Conservation (phyloP, 2,888 invertebrate species). For the Drosophila multiciliata region DNA sequence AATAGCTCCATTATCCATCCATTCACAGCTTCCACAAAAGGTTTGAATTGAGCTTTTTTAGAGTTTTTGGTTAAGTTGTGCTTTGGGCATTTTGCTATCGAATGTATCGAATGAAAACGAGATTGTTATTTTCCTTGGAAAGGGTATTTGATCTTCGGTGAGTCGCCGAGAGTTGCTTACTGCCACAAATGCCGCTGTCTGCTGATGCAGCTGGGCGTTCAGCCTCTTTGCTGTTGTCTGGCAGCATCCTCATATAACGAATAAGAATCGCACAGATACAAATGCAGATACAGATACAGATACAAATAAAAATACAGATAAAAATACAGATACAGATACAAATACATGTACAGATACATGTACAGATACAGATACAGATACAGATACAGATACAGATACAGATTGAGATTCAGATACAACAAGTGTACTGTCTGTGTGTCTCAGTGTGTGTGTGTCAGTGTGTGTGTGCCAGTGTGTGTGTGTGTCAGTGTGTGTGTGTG, state of each 20-base stretch:
- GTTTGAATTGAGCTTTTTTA: neutral
- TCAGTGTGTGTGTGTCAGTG: neutral
- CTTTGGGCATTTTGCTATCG: neutral
- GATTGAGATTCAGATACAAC: neutral
- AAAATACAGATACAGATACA: neutral
- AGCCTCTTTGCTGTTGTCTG: slow-evolving; percentile 28
- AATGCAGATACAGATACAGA: neutral
- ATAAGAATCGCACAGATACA: neutral
- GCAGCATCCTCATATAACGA: neutral
- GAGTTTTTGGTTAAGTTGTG: neutral
- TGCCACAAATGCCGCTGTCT: slow-evolving; percentile 3
- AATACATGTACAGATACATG: neutral
- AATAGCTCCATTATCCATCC: neutral
- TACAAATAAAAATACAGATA: neutral
- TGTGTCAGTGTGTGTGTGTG: neutral
- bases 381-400: neutral
- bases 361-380: neutral
- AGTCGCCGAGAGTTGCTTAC: too few species aligned
- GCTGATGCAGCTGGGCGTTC: slow-evolving; percentile 8
- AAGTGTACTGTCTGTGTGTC: neutral
- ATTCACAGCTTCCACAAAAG: neutral
- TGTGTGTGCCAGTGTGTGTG: neutral
- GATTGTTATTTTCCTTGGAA: neutral
- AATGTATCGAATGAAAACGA: neutral
- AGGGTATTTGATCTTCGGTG: neutral